A percentile compares a stretch with the other conserved stretches of the same genome.
Evolutionary conservation across 2,888 invertebrate genomes (phyloP).

Genomic region (Leucoma salicis): DNA sequence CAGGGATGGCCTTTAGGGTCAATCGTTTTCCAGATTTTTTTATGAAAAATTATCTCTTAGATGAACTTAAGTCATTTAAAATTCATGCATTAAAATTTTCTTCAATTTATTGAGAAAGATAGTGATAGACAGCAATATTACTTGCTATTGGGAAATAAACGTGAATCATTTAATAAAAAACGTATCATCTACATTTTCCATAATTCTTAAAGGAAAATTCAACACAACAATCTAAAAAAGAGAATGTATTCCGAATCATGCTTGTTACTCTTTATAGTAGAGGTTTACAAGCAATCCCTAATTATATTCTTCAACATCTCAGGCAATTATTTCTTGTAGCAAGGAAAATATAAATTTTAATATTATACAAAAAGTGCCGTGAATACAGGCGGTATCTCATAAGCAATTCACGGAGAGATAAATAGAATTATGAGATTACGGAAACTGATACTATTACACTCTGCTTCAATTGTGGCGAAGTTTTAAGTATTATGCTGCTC

Average conservation of each 20-base stretch:
- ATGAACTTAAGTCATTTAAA: too few species aligned
- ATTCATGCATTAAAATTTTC: too few species aligned
- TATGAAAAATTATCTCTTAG: too few species aligned
- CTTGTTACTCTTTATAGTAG: slow-evolving; percentile 12
- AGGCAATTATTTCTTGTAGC: slow-evolving; percentile 13
- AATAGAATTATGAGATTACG: neutral
- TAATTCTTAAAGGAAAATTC: neutral
- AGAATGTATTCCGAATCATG: slow-evolving; percentile 1
- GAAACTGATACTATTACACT: neutral
- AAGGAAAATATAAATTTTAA: slow-evolving; percentile 5
- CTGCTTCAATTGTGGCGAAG: neutral
- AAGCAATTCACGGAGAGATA: neutral
- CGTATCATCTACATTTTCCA: neutral
- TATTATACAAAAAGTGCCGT: slow-evolving; percentile 4
- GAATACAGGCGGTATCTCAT: neutral
- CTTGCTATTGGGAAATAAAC: too few species aligned
- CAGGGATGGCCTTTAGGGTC: too few species aligned
- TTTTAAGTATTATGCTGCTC: too few species aligned
- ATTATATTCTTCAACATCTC: slow-evolving; percentile 17
- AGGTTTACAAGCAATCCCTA: slow-evolving; percentile 13
- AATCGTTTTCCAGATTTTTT: too few species aligned
- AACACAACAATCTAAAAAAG: neutral
- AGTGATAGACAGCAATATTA: too few species aligned
- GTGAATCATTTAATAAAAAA: neutral
- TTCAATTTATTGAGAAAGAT: too few species aligned